phyloP scores from a whole-genome alignment of 1,140 invertebrate species.

The Aphelenchoides fujianensis region DNA sequence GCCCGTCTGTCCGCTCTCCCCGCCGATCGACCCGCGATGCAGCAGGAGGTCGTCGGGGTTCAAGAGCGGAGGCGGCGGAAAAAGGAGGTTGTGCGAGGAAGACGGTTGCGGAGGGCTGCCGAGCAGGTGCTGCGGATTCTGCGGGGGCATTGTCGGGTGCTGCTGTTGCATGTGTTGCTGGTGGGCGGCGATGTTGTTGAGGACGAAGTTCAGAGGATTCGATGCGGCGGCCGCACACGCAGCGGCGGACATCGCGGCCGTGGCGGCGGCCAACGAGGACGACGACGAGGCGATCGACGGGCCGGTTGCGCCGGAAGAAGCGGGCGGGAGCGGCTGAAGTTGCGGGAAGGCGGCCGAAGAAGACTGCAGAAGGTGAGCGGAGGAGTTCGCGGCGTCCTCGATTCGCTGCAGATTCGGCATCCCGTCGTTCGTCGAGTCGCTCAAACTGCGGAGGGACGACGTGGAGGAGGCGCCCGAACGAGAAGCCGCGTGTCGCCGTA shows the following conservation, averaged over 20 bases:
- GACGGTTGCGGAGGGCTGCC: too few species aligned
- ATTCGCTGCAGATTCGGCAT: background rate
- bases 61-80: background rate
- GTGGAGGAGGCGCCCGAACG: background rate
- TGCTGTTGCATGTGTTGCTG: background rate
- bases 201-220: background rate
- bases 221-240: background rate
- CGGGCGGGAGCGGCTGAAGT: background rate
- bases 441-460: background rate
- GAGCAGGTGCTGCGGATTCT: background rate
- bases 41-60: background rate
- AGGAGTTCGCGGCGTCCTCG: background rate
- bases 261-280: background rate
- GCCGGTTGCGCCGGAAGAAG: background rate
- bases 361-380: background rate
- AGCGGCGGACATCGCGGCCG: background rate
- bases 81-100: background rate
- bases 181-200: background rate
- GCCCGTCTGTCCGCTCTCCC: too few species aligned
- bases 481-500: too few species aligned
- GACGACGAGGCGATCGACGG: background rate
- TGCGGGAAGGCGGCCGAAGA: background rate
- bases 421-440: background rate
- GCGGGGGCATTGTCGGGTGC: background rate
- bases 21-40: too few species aligned